Percentiles rank a stretch among this genome's conserved stretches.
Evolutionary conservation across 2,797 vertebrate genomes (phyloP).

Genomic region (Lemur catta): DNA sequence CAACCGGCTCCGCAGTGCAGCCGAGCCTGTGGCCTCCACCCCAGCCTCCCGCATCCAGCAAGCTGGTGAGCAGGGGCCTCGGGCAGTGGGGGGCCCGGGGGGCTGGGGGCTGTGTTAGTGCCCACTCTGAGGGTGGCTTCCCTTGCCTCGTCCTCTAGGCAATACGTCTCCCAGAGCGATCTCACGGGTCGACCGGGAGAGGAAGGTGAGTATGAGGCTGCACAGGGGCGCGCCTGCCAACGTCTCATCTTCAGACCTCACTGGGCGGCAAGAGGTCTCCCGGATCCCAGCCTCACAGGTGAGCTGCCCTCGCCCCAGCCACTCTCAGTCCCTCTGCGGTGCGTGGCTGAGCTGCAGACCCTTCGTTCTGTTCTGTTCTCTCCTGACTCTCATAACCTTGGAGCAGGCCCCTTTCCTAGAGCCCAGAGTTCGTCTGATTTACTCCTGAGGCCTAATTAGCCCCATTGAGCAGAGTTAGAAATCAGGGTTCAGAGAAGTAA

Average conservation of each 20-base stretch:
- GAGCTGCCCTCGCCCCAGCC: slow-evolving; percentile 35
- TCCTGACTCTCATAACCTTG: not conserved
- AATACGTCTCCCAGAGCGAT: slow-evolving; percentile 96
- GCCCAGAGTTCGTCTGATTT: not conserved
- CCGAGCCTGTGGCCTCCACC: slow-evolving; percentile 93
- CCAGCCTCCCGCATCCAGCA: slow-evolving; percentile 94
- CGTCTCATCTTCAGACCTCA: slow-evolving; percentile 95
- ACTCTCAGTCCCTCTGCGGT: slow-evolving; percentile 65
- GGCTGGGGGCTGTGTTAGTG: fast-evolving
- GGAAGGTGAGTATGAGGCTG: slow-evolving; percentile 98
- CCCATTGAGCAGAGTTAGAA: not conserved
- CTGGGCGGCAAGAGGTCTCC: slow-evolving; percentile 94
- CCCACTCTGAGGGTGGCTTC: not conserved
- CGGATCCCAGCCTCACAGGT: slow-evolving; percentile 97
- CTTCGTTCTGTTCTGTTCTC: not conserved
- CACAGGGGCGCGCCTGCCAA: slow-evolving; percentile 95
- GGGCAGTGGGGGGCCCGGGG: fast-evolving
- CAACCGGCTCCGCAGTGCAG: slow-evolving; percentile 93
- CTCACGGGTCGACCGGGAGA: slow-evolving; percentile 96
- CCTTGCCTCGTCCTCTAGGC: slow-evolving; percentile 78
- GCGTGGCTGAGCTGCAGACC: slow-evolving; percentile 88
- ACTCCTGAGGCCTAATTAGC: not conserved
- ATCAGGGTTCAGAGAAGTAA: not conserved
- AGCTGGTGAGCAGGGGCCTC: slow-evolving; percentile 87
- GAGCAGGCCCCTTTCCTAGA: not conserved